Conservation (phyloP, 2,888 invertebrate genomes). For the Aporophyla nigra region DNA sequence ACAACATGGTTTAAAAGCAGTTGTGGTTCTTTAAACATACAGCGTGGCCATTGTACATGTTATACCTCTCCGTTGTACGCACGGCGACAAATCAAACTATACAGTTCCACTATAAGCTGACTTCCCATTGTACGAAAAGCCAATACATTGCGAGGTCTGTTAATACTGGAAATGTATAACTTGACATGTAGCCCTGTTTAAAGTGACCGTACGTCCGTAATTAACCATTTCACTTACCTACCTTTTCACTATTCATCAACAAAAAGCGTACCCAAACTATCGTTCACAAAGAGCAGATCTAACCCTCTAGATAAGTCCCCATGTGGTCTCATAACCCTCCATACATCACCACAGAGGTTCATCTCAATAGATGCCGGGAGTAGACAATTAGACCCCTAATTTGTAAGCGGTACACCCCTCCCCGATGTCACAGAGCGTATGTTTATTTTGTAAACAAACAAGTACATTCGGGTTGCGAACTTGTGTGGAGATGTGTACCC, state of each 20-base stretch:
- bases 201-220: slow-evolving; percentile 10
- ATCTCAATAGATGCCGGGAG: slow-evolving; percentile 60
- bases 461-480: slow-evolving; percentile 60
- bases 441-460: slow-evolving; percentile 74
- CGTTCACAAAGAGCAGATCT: slow-evolving; percentile 52
- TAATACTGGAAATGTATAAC: too few species aligned
- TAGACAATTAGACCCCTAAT: slow-evolving; percentile 75
- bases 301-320: slow-evolving; percentile 59
- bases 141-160: too few species aligned
- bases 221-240: slow-evolving; percentile 37
- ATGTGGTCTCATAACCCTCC: slow-evolving; percentile 56
- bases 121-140: too few species aligned
- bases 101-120: too few species aligned
- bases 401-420: slow-evolving; percentile 72
- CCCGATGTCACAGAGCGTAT: slow-evolving; percentile 65
- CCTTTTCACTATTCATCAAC: slow-evolving; percentile 44
- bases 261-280: slow-evolving; percentile 48
- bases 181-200: too few species aligned
- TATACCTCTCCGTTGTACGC: background rate
- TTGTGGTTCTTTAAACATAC: too few species aligned
- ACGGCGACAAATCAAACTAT: too few species aligned
- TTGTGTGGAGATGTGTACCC: slow-evolving; percentile 59
- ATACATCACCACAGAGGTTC: slow-evolving; percentile 60
- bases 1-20: background rate
- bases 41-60: too few species aligned